A percentile compares a stretch with the other conserved stretches of the same genome.
These are phyloP conservation scores for Bovichtus diacanthus DNA, from an alignment of 2,797 vertebrate species.

Conservation along the genomic window DNA sequence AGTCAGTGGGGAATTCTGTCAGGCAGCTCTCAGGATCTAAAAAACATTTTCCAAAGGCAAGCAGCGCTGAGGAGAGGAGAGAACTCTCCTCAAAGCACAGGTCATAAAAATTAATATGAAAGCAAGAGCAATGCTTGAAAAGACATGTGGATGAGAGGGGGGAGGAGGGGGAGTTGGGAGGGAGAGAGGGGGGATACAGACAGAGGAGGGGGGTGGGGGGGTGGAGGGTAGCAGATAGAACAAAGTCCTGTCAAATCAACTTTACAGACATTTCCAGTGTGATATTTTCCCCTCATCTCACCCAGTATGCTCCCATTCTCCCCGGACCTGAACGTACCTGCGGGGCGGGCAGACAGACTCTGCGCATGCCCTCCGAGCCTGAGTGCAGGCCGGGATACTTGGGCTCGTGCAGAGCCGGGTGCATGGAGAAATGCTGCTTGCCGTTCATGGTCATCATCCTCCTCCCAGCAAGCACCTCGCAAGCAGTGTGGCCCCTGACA, in stretches of 20 bases:
- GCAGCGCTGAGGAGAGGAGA: constrained; percentile 83
- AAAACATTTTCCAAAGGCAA: constrained; percentile 89
- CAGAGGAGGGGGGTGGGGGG: constrained; percentile 29
- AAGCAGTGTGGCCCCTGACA: constrained; percentile 80
- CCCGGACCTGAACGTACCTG: constrained; percentile 90
- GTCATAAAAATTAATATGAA: constrained; percentile 99
- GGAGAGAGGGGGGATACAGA: constrained; percentile 11
- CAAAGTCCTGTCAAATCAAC: constrained; percentile 84
- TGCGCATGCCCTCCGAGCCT: constrained; percentile 93
- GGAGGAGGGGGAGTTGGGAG: not conserved
- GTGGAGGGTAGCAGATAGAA: constrained; percentile 68
- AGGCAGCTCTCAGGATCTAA: constrained; percentile 91
- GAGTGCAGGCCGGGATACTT: constrained; percentile 92
- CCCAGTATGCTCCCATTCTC: constrained; percentile 8
- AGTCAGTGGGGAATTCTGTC: constrained; percentile 97
- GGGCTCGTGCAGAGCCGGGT: constrained; percentile 91
- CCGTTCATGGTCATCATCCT: constrained; percentile 95
- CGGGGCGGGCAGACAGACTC: constrained; percentile 93
- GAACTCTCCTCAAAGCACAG: constrained; percentile 92
- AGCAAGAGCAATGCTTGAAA: constrained; percentile 88
- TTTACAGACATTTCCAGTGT: constrained; percentile 76
- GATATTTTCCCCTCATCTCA: constrained; percentile 38
- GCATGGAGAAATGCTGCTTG: constrained; percentile 95
- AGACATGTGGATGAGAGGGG: constrained; percentile 86
- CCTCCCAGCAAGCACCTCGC: constrained; percentile 83